Percentiles rank a stretch among this genome's conserved stretches.
phyloP scores from a whole-genome alignment of 53 echinoderm and acorn worm species.

The Hippasteria phrygiana region DNA sequence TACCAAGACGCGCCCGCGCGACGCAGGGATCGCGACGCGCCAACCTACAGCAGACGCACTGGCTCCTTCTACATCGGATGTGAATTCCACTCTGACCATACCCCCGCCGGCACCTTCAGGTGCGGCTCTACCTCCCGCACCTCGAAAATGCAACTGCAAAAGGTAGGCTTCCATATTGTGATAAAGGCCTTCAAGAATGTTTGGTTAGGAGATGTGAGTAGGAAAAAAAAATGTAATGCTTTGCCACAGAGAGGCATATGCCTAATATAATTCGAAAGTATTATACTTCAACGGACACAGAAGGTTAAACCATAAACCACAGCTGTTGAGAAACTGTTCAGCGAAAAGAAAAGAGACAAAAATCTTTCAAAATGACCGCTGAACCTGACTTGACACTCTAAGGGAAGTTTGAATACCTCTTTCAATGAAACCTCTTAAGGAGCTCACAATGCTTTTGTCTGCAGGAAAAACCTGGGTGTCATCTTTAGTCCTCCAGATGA shows the following conservation, averaged over 20 bases:
- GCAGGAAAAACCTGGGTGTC: slow-evolving; percentile 8
- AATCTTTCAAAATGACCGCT: no score
- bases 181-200: neutral
- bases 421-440: neutral
- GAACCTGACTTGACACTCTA: no score
- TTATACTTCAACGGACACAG: no score
- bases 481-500: slow-evolving; percentile 4
- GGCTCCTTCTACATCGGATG: neutral
- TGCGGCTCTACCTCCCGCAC: slow-evolving; percentile 6
- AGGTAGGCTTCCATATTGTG: neutral
- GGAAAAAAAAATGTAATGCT: no score
- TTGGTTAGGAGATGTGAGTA: no score
- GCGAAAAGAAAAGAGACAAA: no score
- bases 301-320: no score
- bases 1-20: neutral
- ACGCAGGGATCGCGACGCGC: neutral
- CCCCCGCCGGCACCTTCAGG: slow-evolving; percentile 1
- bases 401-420: no score
- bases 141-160: slow-evolving; percentile 12
- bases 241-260: no score
- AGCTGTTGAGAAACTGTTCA: no score
- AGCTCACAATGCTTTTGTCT: neutral
- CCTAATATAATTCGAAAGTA: no score
- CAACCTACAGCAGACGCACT: neutral
- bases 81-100: neutral